phyloP scores from a whole-genome alignment of 2,888 invertebrate genomes.

The Lycocerus yunnanus region DNA sequence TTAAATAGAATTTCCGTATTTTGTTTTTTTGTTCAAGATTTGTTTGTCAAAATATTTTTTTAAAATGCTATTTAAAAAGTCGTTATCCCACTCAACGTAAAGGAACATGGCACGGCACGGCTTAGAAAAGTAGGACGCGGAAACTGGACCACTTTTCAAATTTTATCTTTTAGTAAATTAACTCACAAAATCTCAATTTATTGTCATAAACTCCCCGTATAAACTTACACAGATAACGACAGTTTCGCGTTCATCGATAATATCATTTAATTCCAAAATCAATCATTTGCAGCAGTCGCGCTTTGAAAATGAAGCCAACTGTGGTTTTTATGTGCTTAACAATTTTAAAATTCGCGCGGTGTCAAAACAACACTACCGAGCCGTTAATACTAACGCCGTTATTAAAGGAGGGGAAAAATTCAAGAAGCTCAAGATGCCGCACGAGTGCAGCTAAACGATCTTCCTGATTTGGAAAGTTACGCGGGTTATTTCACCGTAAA shows the following conservation, averaged over 20 bases:
- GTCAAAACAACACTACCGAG: slow-evolving; percentile 37
- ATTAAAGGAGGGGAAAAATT: slow-evolving; percentile 71
- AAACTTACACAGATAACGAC: background rate
- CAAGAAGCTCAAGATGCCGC: slow-evolving; percentile 63
- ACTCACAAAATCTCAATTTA: background rate
- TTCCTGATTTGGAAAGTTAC: slow-evolving; percentile 68
- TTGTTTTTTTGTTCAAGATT: background rate
- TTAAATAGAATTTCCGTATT: background rate
- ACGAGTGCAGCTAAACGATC: slow-evolving; percentile 62
- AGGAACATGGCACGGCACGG: background rate
- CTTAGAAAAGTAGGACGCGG: too few relatives aligned
- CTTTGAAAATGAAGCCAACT: background rate
- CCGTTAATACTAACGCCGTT: slow-evolving; percentile 79
- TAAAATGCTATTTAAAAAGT: background rate
- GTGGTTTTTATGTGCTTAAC: background rate
- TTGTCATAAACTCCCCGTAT: background rate
- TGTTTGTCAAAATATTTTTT: background rate
- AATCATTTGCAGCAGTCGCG: background rate
- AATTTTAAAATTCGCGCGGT: background rate
- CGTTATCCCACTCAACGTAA: background rate
- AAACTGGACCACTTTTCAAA: background rate
- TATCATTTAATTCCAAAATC: background rate
- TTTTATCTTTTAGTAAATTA: background rate
- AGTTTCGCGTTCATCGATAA: background rate
- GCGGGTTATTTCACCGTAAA: slow-evolving; percentile 86